Percentiles rank a stretch among this genome's conserved stretches.
phyloP scores from a whole-genome alignment of 2,113 vertebrate genomes.

The Conger conger region DNA sequence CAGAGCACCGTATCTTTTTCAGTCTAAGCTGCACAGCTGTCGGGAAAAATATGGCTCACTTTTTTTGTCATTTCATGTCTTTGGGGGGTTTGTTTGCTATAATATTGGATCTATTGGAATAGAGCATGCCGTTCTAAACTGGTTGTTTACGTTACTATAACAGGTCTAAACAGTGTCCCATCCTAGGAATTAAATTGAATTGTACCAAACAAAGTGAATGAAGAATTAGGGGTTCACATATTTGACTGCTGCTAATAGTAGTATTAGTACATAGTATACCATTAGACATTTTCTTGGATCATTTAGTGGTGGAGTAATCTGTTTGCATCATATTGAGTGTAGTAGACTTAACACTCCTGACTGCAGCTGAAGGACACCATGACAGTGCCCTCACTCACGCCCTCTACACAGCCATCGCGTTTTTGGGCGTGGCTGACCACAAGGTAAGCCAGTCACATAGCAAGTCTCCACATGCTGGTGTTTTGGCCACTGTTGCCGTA shows the following conservation, averaged over 20 bases:
- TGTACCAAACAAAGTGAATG: background rate
- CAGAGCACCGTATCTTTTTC: slow-evolving; percentile 97
- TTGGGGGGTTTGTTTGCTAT: background rate
- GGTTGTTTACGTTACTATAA: background rate
- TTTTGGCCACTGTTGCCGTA: background rate
- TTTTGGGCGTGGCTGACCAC: slow-evolving; percentile 94
- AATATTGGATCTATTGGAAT: background rate
- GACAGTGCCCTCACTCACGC: slow-evolving; percentile 95
- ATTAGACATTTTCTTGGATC: too few relatives aligned
- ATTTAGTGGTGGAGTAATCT: too few relatives aligned
- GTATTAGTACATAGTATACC: background rate
- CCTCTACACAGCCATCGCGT: slow-evolving; percentile 87
- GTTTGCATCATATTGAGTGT: background rate
- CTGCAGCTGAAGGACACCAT: slow-evolving; percentile 92
- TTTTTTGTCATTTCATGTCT: background rate
- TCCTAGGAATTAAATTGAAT: background rate
- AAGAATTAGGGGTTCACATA: background rate
- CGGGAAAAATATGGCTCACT: background rate
- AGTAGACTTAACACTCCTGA: slow-evolving; percentile 66
- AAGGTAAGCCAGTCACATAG: slow-evolving; percentile 72
- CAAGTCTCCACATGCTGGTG: background rate
- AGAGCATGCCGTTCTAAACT: background rate
- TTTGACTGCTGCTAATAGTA: background rate
- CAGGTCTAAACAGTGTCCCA: background rate
- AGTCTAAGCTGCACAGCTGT: too few relatives aligned